Conservation (phyloP, 2,797 vertebrate genomes). For the Nasua narica region DNA sequence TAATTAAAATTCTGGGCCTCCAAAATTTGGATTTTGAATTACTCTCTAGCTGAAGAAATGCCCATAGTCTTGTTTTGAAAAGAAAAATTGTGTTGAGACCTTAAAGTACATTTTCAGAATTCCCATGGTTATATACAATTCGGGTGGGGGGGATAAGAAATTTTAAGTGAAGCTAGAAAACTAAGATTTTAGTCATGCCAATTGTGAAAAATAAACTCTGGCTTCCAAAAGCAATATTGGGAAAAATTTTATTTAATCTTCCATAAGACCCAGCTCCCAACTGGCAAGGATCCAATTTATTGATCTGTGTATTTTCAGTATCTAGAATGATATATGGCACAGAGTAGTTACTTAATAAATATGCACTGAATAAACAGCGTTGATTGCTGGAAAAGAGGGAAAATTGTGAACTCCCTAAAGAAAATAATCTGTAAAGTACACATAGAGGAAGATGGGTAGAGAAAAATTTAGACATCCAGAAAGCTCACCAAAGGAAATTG, state of each 20-base stretch:
- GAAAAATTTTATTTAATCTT: constrained; percentile 23
- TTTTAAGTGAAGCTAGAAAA: neutral
- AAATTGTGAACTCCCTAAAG: neutral
- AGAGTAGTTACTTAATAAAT: neutral
- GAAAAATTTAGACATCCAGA: neutral
- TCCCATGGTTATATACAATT: neutral
- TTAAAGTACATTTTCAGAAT: neutral
- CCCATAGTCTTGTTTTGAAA: neutral
- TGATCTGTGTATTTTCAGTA: neutral
- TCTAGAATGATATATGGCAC: neutral
- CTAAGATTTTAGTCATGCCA: neutral
- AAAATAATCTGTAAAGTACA: constrained; percentile 31
- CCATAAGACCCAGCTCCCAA: neutral
- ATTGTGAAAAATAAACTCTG: constrained; percentile 19
- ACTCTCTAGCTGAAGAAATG: neutral
- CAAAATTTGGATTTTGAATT: neutral
- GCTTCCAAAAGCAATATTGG: neutral
- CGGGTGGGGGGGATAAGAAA: neutral
- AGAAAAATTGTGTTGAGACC: neutral
- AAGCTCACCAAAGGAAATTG: neutral
- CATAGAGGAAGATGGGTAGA: neutral
- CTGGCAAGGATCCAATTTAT: neutral
- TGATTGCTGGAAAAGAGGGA: neutral
- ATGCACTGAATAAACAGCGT: neutral
- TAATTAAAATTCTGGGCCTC: neutral